Evolutionary conservation across 2,797 vertebrate genomes (phyloP).

Genomic region (Amblyraja radiata): DNA sequence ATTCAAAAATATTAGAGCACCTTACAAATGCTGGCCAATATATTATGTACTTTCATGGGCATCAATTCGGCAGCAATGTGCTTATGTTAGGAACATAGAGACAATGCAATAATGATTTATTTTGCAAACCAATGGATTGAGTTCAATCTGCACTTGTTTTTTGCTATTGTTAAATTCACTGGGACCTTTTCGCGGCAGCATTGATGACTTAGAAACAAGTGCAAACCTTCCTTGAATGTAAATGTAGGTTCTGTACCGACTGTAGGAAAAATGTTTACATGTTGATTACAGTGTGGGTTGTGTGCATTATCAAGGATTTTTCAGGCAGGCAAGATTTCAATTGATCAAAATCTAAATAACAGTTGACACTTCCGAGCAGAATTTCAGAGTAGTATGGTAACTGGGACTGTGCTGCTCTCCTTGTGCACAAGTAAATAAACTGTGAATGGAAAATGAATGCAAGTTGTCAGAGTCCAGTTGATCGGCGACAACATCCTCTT

Average conservation of each 20-base stretch:
- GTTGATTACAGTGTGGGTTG: neutral
- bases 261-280: neutral
- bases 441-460: too few species aligned
- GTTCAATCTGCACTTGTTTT: neutral
- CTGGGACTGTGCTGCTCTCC: too few species aligned
- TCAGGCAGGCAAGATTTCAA: neutral
- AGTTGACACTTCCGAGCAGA: too few species aligned
- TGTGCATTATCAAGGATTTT: neutral
- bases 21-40: neutral
- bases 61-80: neutral
- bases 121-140: neutral
- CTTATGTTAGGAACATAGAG: neutral
- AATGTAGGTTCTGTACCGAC: neutral
- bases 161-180: neutral
- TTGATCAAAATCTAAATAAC: too few species aligned
- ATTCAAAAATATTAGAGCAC: neutral
- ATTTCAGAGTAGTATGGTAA: too few species aligned
- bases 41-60: neutral
- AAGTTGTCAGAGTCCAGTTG: too few species aligned
- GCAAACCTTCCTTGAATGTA: neutral
- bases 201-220: neutral
- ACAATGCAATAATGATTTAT: neutral
- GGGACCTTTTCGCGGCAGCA: neutral
- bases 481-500: too few species aligned
- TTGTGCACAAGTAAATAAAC: too few species aligned